phyloP scores from a whole-genome alignment of 1,140 invertebrate genomes.

The Mamestra configurata region DNA sequence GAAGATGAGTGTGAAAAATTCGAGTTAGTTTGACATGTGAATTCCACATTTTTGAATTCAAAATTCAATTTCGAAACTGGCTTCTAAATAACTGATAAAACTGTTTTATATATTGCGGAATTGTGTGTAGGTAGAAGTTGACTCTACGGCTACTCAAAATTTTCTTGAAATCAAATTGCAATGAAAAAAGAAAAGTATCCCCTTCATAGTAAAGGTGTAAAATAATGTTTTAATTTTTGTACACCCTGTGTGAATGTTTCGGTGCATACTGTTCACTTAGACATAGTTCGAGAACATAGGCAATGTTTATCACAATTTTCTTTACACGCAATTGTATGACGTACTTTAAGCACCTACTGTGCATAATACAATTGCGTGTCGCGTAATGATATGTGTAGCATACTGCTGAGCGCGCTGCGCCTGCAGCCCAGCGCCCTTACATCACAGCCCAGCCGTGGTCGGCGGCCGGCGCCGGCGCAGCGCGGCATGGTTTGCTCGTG shows the following conservation, averaged over 20 bases:
- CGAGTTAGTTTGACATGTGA: not conserved
- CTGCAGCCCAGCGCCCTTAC: slow-evolving; percentile 24
- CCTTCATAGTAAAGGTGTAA: too few species aligned
- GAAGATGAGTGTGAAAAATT: slow-evolving; percentile 19
- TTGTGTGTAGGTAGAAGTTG: too few species aligned
- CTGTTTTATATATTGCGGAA: too few species aligned
- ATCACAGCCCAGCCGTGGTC: slow-evolving; percentile 17
- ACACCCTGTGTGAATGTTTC: not conserved
- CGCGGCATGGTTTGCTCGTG: slow-evolving; percentile 34
- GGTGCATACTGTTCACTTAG: not conserved
- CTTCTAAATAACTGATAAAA: too few species aligned
- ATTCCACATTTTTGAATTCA: not conserved
- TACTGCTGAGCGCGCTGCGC: not conserved
- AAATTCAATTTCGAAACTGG: too few species aligned
- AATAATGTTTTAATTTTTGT: too few species aligned
- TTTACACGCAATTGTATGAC: too few species aligned
- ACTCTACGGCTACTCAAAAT: too few species aligned
- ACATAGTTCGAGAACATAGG: not conserved
- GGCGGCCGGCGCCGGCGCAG: slow-evolving; percentile 9
- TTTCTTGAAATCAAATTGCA: not conserved
- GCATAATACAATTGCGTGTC: not conserved
- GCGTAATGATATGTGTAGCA: not conserved
- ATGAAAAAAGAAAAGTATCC: not conserved
- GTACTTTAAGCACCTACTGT: too few species aligned
- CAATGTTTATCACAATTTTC: too few species aligned